Conservation (phyloP, 2,888 invertebrate species). For the Prosapia bicincta region DNA sequence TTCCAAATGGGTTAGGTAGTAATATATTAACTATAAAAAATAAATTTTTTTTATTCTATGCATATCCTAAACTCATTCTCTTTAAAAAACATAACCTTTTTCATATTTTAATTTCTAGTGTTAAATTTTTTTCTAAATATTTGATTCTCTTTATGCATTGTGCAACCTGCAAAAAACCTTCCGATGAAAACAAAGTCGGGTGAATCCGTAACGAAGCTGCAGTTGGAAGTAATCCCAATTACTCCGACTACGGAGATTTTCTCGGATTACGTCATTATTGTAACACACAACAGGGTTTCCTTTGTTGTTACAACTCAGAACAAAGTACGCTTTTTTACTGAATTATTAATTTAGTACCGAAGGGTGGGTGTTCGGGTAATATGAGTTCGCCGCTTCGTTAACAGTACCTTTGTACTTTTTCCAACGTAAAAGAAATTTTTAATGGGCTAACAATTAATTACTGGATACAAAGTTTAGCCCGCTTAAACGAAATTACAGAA, state of each 20-base stretch:
- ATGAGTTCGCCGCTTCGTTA: neutral
- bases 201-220: slow-evolving; percentile 16
- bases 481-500: too few relatives aligned
- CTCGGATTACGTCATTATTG: slow-evolving; percentile 25
- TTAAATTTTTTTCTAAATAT: too few relatives aligned
- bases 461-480: neutral
- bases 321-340: neutral
- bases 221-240: slow-evolving; percentile 1
- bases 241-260: neutral
- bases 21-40: too few relatives aligned
- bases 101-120: too few relatives aligned
- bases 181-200: slow-evolving; percentile 6
- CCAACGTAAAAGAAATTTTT: neutral
- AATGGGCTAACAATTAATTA: neutral
- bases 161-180: too few relatives aligned
- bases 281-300: neutral
- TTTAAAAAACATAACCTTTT: too few relatives aligned
- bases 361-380: neutral
- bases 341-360: slow-evolving; percentile 22
- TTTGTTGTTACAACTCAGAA: neutral
- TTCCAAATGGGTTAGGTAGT: too few relatives aligned
- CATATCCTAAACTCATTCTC: too few relatives aligned
- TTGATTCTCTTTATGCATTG: too few relatives aligned
- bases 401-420: neutral
- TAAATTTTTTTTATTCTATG: too few relatives aligned